A percentile compares a stretch with the other conserved stretches of the same genome.
phyloP scores from a whole-genome alignment of 2,113 vertebrate genomes.

The Philantomba maxwellii region DNA sequence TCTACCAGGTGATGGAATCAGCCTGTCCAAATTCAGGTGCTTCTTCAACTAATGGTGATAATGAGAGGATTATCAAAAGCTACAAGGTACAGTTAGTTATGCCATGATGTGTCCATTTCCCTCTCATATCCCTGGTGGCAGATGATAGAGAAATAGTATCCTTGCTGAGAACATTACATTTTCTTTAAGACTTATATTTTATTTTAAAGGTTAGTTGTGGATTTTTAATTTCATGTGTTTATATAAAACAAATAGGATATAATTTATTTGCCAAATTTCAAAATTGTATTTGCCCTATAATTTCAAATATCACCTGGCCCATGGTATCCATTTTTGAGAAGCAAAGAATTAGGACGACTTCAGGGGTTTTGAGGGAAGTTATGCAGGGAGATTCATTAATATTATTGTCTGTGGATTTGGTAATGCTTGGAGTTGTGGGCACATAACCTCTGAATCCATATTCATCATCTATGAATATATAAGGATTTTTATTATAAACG shows the following conservation, averaged over 20 bases:
- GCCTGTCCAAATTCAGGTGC: neutral
- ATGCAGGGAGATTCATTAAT: neutral
- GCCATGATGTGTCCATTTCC: neutral
- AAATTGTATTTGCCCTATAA: neutral
- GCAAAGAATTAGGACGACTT: neutral
- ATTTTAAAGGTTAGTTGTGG: neutral
- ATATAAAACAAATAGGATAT: neutral
- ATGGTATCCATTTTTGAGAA: neutral
- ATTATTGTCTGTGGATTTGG: neutral
- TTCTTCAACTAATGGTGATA: neutral
- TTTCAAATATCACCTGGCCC: neutral
- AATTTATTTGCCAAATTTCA: neutral
- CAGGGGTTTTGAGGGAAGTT: neutral
- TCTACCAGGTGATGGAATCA: neutral
- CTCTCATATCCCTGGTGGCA: neutral
- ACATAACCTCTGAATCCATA: neutral
- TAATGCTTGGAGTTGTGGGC: neutral
- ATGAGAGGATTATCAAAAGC: neutral
- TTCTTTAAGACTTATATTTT: neutral
- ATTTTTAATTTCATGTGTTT: neutral
- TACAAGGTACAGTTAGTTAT: neutral
- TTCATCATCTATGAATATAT: neutral
- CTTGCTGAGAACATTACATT: neutral
- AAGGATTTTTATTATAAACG: neutral
- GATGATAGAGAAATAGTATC: neutral